Conservation (phyloP, 2,113 vertebrate genomes). For the Macrotus californicus region DNA sequence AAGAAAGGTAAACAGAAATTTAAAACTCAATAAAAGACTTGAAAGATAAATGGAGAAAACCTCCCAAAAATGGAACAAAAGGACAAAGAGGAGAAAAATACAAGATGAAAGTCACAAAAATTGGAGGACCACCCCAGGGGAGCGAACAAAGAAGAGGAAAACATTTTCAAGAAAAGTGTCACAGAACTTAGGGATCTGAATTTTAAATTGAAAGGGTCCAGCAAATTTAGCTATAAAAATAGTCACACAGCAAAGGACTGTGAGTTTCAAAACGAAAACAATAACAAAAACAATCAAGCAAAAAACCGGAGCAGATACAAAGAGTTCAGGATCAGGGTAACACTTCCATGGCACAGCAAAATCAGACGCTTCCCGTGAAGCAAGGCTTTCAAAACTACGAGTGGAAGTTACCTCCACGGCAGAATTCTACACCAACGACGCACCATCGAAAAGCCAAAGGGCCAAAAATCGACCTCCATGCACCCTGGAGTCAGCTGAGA, state of each 20-base stretch:
- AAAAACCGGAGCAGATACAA: background rate
- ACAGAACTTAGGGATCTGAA: background rate
- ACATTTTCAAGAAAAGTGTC: background rate
- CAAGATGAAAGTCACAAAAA: background rate
- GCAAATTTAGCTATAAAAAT: background rate
- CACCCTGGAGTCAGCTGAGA: background rate
- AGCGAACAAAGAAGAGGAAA: background rate
- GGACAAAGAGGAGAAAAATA: background rate
- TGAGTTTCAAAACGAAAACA: constrained; percentile 13
- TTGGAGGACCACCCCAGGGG: background rate
- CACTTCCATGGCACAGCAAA: background rate
- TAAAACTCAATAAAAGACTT: background rate
- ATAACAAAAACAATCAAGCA: background rate
- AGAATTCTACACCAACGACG: constrained; percentile 1
- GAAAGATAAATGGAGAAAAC: background rate
- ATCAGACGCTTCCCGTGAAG: background rate
- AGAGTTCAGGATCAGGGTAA: background rate
- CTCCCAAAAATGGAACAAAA: background rate
- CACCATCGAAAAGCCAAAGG: constrained; percentile 30
- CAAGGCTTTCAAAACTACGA: constrained; percentile 2
- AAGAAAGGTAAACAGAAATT: background rate
- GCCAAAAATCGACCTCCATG: constrained; percentile 27
- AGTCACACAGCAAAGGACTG: background rate
- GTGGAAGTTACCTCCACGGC: constrained; percentile 1
- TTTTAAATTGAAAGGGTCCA: background rate